phyloP scores from a whole-genome alignment of 2,113 vertebrate species.

The Illadopsis cleaveri region DNA sequence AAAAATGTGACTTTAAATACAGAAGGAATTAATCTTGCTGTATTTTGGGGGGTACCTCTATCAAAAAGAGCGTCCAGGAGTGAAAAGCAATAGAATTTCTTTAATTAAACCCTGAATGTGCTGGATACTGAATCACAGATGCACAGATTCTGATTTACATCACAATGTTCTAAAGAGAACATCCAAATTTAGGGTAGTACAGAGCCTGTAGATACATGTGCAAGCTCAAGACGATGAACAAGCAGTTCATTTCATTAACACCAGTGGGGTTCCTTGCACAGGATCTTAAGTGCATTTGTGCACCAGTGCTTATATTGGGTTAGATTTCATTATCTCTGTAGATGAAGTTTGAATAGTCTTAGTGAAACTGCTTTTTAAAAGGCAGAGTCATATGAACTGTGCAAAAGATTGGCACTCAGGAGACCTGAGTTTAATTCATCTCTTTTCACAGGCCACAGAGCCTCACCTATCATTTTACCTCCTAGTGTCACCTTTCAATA shows the following conservation, averaged over 20 bases:
- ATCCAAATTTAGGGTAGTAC: neutral
- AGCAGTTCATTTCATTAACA: neutral
- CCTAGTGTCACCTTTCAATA: neutral
- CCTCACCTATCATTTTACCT: neutral
- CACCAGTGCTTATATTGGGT: neutral
- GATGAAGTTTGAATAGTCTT: neutral
- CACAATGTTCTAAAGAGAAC: neutral
- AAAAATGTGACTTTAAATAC: neutral
- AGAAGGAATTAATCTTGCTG: neutral
- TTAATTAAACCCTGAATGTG: neutral
- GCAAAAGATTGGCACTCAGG: neutral
- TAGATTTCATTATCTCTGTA: neutral
- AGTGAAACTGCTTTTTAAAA: neutral
- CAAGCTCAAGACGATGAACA: neutral
- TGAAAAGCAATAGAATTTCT: neutral
- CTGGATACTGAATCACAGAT: neutral
- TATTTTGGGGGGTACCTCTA: neutral
- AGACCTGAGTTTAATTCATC: neutral
- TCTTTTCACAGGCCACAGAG: neutral
- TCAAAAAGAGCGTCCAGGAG: neutral
- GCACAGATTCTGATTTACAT: neutral
- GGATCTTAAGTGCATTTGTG: neutral
- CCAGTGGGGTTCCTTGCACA: neutral
- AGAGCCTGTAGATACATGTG: neutral
- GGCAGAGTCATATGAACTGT: neutral